Percentiles rank a stretch among this genome's conserved stretches.
Conservation (phyloP, 2,797 vertebrate genomes). For the Eurystomus glaucurus region DNA sequence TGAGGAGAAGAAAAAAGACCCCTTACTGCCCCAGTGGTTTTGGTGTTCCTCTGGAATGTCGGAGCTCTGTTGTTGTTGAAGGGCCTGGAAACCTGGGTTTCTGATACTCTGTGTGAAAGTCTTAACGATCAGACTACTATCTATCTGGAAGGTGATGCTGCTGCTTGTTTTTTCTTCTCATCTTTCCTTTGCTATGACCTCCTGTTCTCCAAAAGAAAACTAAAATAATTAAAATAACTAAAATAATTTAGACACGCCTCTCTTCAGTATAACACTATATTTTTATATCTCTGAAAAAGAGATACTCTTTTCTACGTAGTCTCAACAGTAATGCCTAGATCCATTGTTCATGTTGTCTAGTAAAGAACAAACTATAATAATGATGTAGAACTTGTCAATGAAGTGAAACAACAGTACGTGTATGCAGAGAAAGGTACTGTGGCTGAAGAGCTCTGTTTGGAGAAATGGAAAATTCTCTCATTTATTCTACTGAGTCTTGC, state of each 20-base stretch:
- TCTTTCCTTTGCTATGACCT: neutral
- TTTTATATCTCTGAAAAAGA: neutral
- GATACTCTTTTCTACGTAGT: neutral
- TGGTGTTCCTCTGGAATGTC: neutral
- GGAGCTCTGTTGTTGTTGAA: conserved; percentile 2
- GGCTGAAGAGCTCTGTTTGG: neutral
- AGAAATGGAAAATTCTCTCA: neutral
- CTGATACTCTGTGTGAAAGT: neutral
- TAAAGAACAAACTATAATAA: neutral
- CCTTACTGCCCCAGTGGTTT: neutral
- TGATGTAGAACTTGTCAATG: neutral
- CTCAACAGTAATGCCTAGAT: neutral
- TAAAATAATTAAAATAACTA: neutral
- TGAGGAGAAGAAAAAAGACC: neutral
- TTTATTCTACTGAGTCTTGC: neutral
- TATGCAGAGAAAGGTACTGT: neutral
- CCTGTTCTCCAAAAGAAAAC: neutral
- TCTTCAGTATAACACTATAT: neutral
- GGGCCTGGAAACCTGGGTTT: conserved; percentile 20
- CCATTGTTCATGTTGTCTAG: neutral
- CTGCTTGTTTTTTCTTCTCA: neutral
- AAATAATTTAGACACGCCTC: neutral
- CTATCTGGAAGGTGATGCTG: neutral
- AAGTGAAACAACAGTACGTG: neutral
- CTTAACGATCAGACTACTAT: neutral